Conservation (phyloP, 2,113 vertebrate genomes). For the Albula goreensis region DNA sequence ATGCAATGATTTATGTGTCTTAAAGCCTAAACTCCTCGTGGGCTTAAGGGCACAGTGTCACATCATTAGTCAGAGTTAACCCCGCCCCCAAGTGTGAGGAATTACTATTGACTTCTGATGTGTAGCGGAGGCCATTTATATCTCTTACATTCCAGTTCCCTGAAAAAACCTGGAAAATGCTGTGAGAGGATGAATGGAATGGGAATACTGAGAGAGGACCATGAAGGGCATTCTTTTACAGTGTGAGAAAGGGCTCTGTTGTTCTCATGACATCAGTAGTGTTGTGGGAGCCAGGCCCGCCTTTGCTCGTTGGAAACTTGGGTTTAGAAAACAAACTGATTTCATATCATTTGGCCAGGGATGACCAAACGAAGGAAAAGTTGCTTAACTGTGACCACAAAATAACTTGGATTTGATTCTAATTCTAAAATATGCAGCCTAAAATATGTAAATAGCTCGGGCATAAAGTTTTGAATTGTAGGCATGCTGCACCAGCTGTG, state of each 20-base stretch:
- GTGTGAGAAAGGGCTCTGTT: slow-evolving; percentile 17
- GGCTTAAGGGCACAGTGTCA: neutral
- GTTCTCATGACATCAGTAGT: slow-evolving; percentile 20
- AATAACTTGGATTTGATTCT: neutral
- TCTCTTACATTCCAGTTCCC: neutral
- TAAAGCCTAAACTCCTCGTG: neutral
- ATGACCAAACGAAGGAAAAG: neutral
- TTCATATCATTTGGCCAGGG: neutral
- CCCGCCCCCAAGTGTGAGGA: neutral
- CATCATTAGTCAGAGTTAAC: neutral
- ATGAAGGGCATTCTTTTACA: slow-evolving; percentile 33
- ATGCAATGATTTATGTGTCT: neutral
- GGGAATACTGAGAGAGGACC: slow-evolving; percentile 9
- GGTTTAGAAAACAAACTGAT: slow-evolving; percentile 14
- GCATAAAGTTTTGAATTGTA: neutral
- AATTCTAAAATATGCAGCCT: neutral
- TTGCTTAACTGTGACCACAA: neutral
- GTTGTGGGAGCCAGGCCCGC: slow-evolving; percentile 9
- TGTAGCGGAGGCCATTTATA: neutral
- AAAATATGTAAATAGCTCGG: neutral
- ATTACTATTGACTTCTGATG: neutral
- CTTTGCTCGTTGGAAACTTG: neutral
- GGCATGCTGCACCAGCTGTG: neutral
- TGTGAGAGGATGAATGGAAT: slow-evolving; percentile 14
- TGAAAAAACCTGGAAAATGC: neutral